Base-by-base conservation (phyloP, 2,888 invertebrate species). In the Troides aeacus region DNA sequence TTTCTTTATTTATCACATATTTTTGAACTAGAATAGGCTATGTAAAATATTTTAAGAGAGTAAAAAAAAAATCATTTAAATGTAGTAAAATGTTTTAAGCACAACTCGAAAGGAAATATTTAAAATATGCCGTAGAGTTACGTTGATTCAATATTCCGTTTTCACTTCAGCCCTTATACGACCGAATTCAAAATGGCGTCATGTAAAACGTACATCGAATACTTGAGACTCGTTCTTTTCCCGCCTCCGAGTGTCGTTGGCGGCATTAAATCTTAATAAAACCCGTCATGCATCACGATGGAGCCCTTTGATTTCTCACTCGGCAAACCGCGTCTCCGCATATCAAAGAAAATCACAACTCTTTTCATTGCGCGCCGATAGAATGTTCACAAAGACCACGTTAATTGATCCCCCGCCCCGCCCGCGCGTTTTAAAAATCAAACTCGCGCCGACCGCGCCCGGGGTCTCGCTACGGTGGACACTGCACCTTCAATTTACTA, bases 271-370 rank as follows among this genome's bases (percentile, higher is more conserved):
- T 92, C 91, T 92, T 92, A 92, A 92, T 92, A 91, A 90, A 91
- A 88, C 88, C 86, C 89, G 86, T 89, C 92, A 91, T 92, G 92
- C 92, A 89, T 89, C 85, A 84, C 85, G 83, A 84, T 84, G 79
- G 84, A 81, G 86, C 85, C 83, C 92, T 92, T 92, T 92, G 92
- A 92, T 92, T 92, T 90, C 86, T 92, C 92, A 92, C 85, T 91
- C 86, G 92, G 91, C 88, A 92, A 92, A 91, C 92, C 89, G 84
- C 89, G 90, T 87, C 91, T 90, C 85, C 87, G 83, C 80, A 82
- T 90, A 89, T 91, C 92, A 92, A 92, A 92, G 91, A 90, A 92
- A 89, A 88, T 91, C 90, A 91, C 88, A 92, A 92, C 92, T 92
- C 92, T 92, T 92, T 92, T 92, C 90, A 92, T 90, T 91, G 92